These are phyloP conservation scores for Crocodylus rhombifer DNA, from an alignment of 2,797 vertebrate genomes.

Conservation along the genomic window DNA sequence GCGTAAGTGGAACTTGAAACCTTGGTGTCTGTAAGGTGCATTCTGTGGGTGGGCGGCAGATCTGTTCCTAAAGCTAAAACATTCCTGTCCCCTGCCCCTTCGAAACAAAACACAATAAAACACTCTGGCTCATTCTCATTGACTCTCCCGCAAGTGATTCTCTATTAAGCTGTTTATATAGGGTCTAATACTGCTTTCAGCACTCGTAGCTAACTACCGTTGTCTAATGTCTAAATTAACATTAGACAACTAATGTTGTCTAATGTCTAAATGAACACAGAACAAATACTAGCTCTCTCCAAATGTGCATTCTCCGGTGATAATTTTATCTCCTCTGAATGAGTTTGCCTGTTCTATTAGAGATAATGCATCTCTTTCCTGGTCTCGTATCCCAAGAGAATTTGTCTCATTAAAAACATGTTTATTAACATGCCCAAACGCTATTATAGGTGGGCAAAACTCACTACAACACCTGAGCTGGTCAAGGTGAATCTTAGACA, in stretches of 20 bases:
- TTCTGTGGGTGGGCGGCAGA: neutral
- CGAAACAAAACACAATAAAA: no score
- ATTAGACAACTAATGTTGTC: no score
- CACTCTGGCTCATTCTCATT: neutral
- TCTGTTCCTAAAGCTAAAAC: neutral
- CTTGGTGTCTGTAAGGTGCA: neutral
- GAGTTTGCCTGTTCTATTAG: neutral
- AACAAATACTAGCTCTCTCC: neutral
- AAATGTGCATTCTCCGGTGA: neutral
- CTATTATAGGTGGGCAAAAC: neutral
- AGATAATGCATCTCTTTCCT: neutral
- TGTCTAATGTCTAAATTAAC: no score
- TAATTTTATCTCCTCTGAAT: neutral
- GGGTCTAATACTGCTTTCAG: neutral
- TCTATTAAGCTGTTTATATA: neutral
- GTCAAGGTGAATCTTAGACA: neutral
- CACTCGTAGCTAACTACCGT: neutral
- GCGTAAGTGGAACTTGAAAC: no score
- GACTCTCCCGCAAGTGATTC: neutral
- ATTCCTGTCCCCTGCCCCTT: neutral
- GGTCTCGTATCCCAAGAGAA: no score
- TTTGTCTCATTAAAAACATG: neutral
- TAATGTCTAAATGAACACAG: neutral
- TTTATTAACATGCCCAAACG: neutral
- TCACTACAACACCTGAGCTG: neutral